phyloP scores from a whole-genome alignment of 1,140 invertebrate species.

The Trichomalopsis sarcophagae region DNA sequence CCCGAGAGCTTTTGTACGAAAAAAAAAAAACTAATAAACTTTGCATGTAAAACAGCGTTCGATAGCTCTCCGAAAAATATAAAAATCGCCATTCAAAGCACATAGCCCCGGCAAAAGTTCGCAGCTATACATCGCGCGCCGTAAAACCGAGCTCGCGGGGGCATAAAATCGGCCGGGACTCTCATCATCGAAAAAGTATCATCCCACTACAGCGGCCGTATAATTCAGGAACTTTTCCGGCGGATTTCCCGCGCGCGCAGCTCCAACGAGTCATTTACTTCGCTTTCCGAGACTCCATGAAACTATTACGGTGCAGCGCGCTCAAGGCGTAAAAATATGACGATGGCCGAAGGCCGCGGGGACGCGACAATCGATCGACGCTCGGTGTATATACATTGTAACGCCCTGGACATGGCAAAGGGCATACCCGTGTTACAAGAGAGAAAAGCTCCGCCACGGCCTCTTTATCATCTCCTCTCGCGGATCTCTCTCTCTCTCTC shows the following conservation, averaged over 20 bases:
- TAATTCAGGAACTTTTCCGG: background rate
- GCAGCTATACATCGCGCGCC: no score
- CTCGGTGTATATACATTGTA: no score
- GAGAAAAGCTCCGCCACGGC: background rate
- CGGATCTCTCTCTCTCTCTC: no score
- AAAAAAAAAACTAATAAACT: no score
- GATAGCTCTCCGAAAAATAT: no score
- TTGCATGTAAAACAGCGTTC: no score
- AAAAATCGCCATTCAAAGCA: no score
- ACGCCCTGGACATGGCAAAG: background rate
- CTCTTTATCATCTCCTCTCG: background rate
- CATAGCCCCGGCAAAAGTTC: no score
- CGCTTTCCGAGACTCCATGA: background rate
- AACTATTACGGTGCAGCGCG: background rate
- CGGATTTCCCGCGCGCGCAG: background rate
- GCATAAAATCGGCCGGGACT: background rate
- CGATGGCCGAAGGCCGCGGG: background rate
- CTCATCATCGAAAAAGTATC: background rate
- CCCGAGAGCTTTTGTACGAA: no score
- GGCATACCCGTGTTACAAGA: background rate
- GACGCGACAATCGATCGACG: background rate
- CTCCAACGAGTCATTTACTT: background rate
- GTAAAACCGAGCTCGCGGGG: background rate
- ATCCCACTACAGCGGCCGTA: background rate
- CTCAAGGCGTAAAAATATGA: background rate